phyloP scores from a whole-genome alignment of 2,797 vertebrate genomes.

The Sebastes umbrosus region DNA sequence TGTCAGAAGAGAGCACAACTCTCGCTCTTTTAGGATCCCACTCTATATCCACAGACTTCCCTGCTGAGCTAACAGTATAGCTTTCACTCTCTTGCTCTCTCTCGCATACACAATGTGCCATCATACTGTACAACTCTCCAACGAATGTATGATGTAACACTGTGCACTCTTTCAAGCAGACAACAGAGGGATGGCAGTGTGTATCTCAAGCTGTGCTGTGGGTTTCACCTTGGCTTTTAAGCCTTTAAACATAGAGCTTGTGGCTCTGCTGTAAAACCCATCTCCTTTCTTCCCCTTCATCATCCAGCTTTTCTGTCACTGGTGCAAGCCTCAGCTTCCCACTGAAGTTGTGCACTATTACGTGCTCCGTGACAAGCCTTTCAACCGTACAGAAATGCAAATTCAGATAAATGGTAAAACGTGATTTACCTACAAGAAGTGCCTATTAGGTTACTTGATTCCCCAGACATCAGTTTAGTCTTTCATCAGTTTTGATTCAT shows the following conservation, averaged over 20 bases:
- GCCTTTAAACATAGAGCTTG: not conserved
- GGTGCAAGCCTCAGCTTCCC: not conserved
- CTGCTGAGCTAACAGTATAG: slow-evolving; percentile 3
- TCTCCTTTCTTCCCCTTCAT: not conserved
- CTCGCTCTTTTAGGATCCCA: slow-evolving; percentile 8
- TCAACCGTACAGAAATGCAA: not conserved
- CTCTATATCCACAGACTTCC: not conserved
- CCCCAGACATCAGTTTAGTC: not conserved
- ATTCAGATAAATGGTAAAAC: not conserved
- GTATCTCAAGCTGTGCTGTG: not conserved
- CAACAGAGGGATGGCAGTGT: not conserved
- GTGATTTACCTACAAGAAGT: not conserved
- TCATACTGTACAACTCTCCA: not conserved
- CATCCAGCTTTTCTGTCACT: not conserved
- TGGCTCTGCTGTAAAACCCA: not conserved
- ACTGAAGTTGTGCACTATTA: not conserved
- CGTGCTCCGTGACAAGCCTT: not conserved
- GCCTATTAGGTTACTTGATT: not conserved
- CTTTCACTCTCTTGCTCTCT: not conserved
- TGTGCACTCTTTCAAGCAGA: not conserved
- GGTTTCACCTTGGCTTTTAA: slow-evolving; percentile 12
- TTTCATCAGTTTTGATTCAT: slow-evolving; percentile 22
- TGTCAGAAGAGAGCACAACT: not conserved
- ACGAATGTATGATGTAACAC: slow-evolving; percentile 26
- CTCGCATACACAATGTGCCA: not conserved